Base-by-base conservation (phyloP, 2,113 vertebrate species). In the Kobus ellipsiprymnus region DNA sequence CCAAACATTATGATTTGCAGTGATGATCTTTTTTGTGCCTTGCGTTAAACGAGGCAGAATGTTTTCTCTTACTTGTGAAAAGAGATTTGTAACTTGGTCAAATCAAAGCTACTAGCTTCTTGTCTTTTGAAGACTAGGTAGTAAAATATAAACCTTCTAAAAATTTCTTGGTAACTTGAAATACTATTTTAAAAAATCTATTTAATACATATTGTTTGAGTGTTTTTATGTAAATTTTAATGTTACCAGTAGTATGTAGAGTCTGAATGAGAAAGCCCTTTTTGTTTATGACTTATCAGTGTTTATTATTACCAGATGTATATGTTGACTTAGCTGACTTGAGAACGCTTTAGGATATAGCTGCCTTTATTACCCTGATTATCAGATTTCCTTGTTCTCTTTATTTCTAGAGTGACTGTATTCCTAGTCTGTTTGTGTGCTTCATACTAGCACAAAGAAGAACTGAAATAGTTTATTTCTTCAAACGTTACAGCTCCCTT, bases 1-100 rank as follows among this genome's bases (percentile, higher is more conserved):
- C 97, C 95, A 90, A 67, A 90, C 96, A 98, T 97, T 96, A 93
- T 59, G 60, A 91, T 78, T 97, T 95, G 80, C 94, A 67, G 90
- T 23, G 81, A 46, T 96, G 87, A 93, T 95, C 46, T 96, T 91
- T 94, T 96, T 64, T 90, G 81, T 88, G 86, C 86, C 98, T 97
- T 95, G 97, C 5, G 0, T 94, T 97, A 93, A 81, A 62, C 36
- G 87, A 97, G 30, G 82, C 44, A 95, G 0, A 95, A 77, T 93
- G 40, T 96, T 97, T 96, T 94, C 91, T 52, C 91, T 77, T 67
- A 94, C 74, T 87, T 87, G 55, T 84, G 81, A 97, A 97, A 97
- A 98, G 67, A 86, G 52, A 96, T 97, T 97, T 95, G 57, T 93
- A 87, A 91, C 71, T 94, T 97, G 59, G 71, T 96, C 55, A 92